phyloP scores from a whole-genome alignment of 2,113 vertebrate genomes.

The Perca fluviatilis region DNA sequence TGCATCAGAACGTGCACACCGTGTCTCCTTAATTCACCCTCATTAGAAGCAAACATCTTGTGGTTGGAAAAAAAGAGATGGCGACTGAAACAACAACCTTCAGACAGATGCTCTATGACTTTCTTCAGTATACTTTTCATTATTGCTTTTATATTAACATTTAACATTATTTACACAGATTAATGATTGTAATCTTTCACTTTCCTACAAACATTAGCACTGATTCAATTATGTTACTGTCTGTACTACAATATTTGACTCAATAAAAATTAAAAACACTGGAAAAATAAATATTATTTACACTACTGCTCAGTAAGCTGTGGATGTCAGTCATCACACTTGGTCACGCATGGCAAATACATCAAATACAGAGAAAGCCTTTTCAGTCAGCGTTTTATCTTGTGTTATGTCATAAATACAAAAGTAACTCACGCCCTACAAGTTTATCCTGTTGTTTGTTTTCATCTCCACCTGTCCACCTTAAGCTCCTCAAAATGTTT shows the following conservation, averaged over 20 bases:
- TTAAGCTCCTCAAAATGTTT: neutral
- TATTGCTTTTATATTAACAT: slow-evolving; percentile 18
- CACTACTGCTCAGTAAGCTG: neutral
- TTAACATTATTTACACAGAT: neutral
- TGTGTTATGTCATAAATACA: slow-evolving; percentile 2
- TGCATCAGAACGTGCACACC: slow-evolving; percentile 25
- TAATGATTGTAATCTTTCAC: too few relatives aligned
- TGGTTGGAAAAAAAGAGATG: neutral
- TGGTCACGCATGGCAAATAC: neutral
- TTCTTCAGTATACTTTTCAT: slow-evolving; percentile 27
- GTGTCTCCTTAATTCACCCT: slow-evolving; percentile 48
- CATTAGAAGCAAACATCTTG: slow-evolving; percentile 58
- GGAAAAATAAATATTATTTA: neutral
- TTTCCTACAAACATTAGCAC: too few relatives aligned
- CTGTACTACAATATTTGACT: too few relatives aligned
- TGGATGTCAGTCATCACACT: slow-evolving; percentile 1
- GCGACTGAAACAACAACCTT: slow-evolving; percentile 40
- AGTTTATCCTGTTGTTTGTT: slow-evolving; percentile 11
- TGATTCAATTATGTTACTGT: too few relatives aligned
- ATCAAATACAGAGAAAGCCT: slow-evolving; percentile 9
- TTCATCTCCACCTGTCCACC: neutral
- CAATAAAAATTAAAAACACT: too few relatives aligned
- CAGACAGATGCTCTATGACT: slow-evolving; percentile 31
- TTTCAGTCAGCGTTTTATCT: neutral
- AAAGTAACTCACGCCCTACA: neutral